Conservation (phyloP, 2,113 vertebrate species). For the Puma concolor region DNA sequence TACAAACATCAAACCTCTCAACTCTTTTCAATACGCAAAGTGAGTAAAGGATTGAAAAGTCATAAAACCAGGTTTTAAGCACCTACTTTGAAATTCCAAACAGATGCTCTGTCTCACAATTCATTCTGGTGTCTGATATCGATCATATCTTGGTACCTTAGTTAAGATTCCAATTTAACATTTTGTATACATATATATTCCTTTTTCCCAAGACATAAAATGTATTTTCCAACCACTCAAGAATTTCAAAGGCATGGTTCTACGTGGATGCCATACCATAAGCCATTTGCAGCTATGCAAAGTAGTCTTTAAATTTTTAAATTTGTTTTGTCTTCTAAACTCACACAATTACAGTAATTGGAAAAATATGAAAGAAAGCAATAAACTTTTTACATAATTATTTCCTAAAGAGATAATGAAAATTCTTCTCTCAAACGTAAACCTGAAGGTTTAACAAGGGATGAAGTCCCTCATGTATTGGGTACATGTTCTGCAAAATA, state of each 20-base stretch:
- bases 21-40: neutral
- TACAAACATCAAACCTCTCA: neutral
- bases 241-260: neutral
- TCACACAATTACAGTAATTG: conserved; percentile 56
- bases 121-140: conserved; percentile 36
- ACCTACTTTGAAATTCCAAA: conserved; percentile 66
- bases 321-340: conserved; percentile 63
- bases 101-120: conserved; percentile 52
- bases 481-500: conserved; percentile 10
- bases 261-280: neutral
- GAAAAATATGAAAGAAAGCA: conserved; percentile 51
- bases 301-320: conserved; percentile 35
- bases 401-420: conserved; percentile 59
- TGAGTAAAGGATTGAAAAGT: conserved; percentile 23
- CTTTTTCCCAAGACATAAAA: conserved; percentile 19
- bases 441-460: conserved; percentile 37
- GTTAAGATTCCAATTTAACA: conserved; percentile 59
- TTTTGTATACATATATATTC: conserved; percentile 7
- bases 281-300: conserved; percentile 22
- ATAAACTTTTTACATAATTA: conserved; percentile 60
- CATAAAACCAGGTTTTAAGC: conserved; percentile 8
- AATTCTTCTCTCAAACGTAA: conserved; percentile 52
- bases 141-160: conserved; percentile 9
- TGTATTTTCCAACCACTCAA: neutral
- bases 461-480: conserved; percentile 7